Evolutionary conservation across 2,888 invertebrate genomes (phyloP).

Genomic region (Tethea ocularis): DNA sequence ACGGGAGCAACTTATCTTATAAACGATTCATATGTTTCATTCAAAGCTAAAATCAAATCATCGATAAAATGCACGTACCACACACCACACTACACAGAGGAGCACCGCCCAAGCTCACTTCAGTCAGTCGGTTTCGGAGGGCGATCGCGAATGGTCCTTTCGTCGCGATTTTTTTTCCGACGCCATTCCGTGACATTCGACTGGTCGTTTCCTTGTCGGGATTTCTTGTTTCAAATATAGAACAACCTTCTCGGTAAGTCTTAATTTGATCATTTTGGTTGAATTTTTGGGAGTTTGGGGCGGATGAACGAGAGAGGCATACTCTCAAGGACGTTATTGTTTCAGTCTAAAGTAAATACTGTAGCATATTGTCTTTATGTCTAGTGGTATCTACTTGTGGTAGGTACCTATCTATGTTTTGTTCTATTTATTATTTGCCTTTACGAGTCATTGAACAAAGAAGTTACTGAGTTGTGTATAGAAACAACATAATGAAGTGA

Average conservation of each 20-base stretch:
- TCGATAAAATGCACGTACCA: constrained; percentile 16
- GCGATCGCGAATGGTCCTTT: constrained; percentile 54
- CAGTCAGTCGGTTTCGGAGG: constrained; percentile 69
- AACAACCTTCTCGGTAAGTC: not conserved
- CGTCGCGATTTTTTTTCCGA: constrained; percentile 52
- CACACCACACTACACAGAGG: constrained; percentile 30
- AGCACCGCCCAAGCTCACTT: constrained; percentile 62
- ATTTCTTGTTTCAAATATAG: not conserved
- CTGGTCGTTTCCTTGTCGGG: constrained; percentile 49
- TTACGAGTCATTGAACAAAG: too few species aligned
- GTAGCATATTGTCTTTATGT: constrained; percentile 2
- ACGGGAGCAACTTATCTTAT: not conserved
- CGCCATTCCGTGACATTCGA: constrained; percentile 57
- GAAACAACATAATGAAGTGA: too few species aligned
- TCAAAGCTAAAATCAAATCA: not conserved
- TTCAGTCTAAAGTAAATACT: constrained; percentile 19
- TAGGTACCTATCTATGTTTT: not conserved
- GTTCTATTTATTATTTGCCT: not conserved
- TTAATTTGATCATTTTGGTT: not conserved
- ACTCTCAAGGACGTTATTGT: constrained; percentile 43
- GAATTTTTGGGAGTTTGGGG: constrained; percentile 9
- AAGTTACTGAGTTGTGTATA: too few species aligned
- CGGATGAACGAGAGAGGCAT: constrained; percentile 10
- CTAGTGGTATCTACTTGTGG: not conserved
- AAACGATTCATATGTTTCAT: not conserved